These are phyloP conservation scores for Netta rufina DNA, from an alignment of 2,797 vertebrate genomes.

Conservation along the genomic window DNA sequence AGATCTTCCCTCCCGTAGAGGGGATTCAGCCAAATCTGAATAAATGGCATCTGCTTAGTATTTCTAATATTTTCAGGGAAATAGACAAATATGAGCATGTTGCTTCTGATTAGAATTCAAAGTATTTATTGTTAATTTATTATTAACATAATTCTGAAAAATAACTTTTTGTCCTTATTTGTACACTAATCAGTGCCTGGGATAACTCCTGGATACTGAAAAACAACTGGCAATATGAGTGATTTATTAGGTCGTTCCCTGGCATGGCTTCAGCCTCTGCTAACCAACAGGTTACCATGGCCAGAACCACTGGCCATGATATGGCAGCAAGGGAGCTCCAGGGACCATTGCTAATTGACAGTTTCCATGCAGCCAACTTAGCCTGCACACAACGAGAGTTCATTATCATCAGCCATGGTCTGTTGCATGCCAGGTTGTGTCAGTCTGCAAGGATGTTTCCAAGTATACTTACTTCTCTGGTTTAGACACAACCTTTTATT, in stretches of 20 bases:
- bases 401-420: rapidly evolving
- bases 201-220: neutral
- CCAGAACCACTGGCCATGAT: neutral
- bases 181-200: neutral
- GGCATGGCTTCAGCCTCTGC: neutral
- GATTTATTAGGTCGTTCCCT: neutral
- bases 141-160: neutral
- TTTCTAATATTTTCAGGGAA: neutral
- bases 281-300: neutral
- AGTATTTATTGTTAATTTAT: neutral
- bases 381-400: neutral
- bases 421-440: neutral
- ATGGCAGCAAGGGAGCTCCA: neutral
- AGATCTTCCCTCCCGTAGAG: neutral
- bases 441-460: neutral
- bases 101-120: neutral
- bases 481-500: neutral
- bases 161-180: neutral
- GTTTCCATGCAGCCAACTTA: neutral
- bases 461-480: neutral
- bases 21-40: neutral
- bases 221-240: neutral
- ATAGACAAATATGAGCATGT: neutral
- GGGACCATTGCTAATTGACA: neutral
- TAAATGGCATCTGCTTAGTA: neutral